Base-by-base conservation (phyloP, 64 coral and sea anemone genomes). In the Pocillopora verrucosa region DNA sequence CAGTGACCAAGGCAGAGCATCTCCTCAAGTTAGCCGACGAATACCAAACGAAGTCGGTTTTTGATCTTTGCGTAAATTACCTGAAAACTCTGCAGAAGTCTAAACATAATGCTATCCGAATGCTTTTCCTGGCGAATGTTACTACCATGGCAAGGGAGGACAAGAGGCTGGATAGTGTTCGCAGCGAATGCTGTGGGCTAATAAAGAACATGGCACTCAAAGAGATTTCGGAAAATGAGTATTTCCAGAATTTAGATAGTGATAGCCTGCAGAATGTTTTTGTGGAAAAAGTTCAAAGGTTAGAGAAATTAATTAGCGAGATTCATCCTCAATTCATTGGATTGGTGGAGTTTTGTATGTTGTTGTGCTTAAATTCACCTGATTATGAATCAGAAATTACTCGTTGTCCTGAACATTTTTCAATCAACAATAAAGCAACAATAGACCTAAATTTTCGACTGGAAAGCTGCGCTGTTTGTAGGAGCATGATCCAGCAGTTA, bases 251-350 rank as follows among this genome's bases (percentile, higher is more conserved):
- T 82, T 60, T 82, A 3, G 60, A 82, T 14, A 12, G 34, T 6
- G 59, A 82, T 17, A 82, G 24, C 34, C 15, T 36, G 26, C 25
- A 82, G 64, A 82, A 12, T 36, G 79, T 82, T 15, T 59, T 82
- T 5, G 12, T 20, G 9, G 2, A 63, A 65, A 82, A 30, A 64
- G 17, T 35, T 38, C 13, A 82, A 82, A 59, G 60, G 9, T 10
- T 82, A 65, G 79, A 82, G 36, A 82, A 11, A 13, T 82, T 82
- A 22, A 0, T 82, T 38, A 78, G 30, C 34, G 14, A 76, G 17
- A 14, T 88, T 78, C 65, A 78, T 14, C 87, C 87, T 65, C 87
- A 88, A 59, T 68, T 87, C 10, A 74, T 73, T 13, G 72, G 41
- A 16, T 35, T 82, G 14, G n/a, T 60, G 26, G 79, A 82, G 13